Evolutionary conservation across 2,113 vertebrate species (phyloP).

Genomic region (Hyperoodon ampullatus): DNA sequence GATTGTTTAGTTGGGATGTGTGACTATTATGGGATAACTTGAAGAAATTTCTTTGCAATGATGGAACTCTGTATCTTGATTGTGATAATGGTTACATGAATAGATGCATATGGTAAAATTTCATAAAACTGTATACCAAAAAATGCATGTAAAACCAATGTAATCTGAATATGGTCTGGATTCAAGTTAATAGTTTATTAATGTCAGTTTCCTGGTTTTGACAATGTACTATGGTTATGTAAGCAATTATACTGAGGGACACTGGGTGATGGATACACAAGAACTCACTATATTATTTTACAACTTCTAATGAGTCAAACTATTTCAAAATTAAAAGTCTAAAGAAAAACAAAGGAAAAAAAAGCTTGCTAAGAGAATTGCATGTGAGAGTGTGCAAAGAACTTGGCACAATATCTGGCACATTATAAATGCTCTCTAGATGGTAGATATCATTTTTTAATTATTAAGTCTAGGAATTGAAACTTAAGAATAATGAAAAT

Average conservation of each 20-base stretch:
- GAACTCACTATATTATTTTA: neutral
- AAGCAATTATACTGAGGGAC: neutral
- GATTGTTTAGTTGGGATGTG: neutral
- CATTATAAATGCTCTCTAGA: neutral
- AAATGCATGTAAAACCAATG: neutral
- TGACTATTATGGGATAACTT: neutral
- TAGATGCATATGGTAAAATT: neutral
- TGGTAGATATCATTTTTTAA: neutral
- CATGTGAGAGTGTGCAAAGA: neutral
- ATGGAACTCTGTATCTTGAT: neutral
- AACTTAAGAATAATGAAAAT: conserved; percentile 24
- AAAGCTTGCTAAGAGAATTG: neutral
- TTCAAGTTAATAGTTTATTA: neutral
- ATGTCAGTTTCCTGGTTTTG: neutral
- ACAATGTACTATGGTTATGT: neutral
- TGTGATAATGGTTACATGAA: neutral
- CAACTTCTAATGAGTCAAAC: neutral
- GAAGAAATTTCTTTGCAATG: neutral
- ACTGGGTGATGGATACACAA: neutral
- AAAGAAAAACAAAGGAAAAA: neutral
- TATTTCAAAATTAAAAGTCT: neutral
- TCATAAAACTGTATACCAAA: neutral
- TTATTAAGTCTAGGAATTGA: neutral
- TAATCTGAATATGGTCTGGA: neutral
- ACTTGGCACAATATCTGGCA: neutral